A percentile compares a stretch with the other conserved stretches of the same genome.
Evolutionary conservation across 2,113 vertebrate genomes (phyloP).

Genomic region (Pseudopodoces humilis): DNA sequence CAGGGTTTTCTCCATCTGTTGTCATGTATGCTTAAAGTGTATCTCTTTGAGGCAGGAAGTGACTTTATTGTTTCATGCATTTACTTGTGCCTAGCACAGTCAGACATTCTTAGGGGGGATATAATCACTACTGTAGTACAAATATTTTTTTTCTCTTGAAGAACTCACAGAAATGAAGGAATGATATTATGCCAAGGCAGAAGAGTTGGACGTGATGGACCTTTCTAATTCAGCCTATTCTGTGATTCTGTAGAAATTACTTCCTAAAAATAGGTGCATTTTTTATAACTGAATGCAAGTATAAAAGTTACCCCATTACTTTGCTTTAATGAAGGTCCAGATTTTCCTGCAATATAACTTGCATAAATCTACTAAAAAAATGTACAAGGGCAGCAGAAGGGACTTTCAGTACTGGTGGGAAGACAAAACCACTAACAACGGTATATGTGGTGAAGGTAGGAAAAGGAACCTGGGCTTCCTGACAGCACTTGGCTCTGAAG

Average conservation of each 20-base stretch:
- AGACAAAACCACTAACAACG: not conserved
- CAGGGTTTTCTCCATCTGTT: constrained; percentile 37
- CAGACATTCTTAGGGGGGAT: not conserved
- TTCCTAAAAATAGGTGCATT: not conserved
- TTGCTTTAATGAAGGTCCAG: not conserved
- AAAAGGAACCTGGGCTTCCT: not conserved
- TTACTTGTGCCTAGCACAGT: not conserved
- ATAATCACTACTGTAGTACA: not conserved
- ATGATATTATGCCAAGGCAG: not conserved
- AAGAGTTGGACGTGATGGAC: not conserved
- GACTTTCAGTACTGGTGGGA: not conserved
- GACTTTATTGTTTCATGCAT: not conserved
- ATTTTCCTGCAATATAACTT: not conserved
- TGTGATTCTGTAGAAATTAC: not conserved
- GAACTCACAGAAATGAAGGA: not conserved
- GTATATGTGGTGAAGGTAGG: not conserved
- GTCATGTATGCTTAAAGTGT: not conserved
- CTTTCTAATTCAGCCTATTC: not conserved
- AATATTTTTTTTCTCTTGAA: not conserved
- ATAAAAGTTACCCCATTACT: not conserved
- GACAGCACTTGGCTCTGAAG: fast-evolving
- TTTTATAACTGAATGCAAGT: not conserved
- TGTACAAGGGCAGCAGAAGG: not conserved
- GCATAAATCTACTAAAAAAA: not conserved
- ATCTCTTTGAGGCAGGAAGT: not conserved